Evolutionary conservation across 2,113 vertebrate genomes (phyloP).

Genomic region (Desmodus rotundus): DNA sequence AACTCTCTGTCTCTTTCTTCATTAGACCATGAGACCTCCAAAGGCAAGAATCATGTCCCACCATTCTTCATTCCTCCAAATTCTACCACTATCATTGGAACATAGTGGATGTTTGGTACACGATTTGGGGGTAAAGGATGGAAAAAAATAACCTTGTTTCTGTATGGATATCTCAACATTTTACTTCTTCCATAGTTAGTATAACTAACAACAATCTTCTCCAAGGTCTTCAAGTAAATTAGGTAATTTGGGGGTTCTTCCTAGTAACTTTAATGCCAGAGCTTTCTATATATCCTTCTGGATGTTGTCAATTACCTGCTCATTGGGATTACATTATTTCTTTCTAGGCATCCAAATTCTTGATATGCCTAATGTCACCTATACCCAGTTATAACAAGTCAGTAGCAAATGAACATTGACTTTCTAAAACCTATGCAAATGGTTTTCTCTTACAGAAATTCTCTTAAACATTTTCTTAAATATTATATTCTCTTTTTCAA

Average conservation of each 20-base stretch:
- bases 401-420: neutral
- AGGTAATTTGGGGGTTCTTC: neutral
- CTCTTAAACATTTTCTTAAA: neutral
- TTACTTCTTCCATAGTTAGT: neutral
- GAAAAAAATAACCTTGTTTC: neutral
- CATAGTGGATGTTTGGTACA: neutral
- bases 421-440: neutral
- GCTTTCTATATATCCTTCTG: neutral
- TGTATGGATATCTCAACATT: neutral
- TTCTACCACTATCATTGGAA: neutral
- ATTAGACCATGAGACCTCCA: neutral
- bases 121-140: neutral
- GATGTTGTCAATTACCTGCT: neutral
- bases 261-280: neutral
- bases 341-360: neutral
- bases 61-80: neutral
- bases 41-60: neutral
- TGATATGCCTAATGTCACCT: neutral
- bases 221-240: neutral
- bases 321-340: neutral
- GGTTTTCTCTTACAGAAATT: neutral
- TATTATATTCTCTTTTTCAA: neutral
- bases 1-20: neutral
- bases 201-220: neutral
- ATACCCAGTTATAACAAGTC: neutral